A percentile compares a stretch with the other conserved stretches of the same genome.
Evolutionary conservation across 2,797 vertebrate species (phyloP).

Genomic region (Sebastes alutus): DNA sequence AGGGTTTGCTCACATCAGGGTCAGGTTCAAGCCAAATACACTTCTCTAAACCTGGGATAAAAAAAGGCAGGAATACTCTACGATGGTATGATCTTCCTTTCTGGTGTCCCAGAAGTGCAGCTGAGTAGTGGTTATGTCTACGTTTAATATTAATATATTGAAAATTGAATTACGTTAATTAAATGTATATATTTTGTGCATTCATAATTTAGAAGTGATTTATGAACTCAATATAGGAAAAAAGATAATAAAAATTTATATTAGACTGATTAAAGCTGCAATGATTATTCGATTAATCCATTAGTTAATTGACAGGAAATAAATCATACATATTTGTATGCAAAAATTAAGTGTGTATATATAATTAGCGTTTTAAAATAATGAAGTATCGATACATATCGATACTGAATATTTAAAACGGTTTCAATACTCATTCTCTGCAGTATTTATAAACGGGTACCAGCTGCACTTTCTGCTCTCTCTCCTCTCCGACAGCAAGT

Average conservation of each 20-base stretch:
- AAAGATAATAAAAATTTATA: not conserved
- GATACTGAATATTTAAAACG: not conserved
- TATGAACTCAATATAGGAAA: not conserved
- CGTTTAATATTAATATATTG: not conserved
- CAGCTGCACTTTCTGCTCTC: not conserved
- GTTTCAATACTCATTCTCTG: not conserved
- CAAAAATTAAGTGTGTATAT: not conserved
- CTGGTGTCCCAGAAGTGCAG: not conserved
- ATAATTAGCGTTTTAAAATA: too few relatives aligned
- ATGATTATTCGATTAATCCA: not conserved
- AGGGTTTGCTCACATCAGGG: constrained; percentile 51
- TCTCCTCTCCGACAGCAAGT: not conserved
- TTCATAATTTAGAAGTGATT: not conserved
- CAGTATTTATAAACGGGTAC: not conserved
- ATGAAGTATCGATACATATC: too few relatives aligned
- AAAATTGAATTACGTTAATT: not conserved
- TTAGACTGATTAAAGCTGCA: not conserved
- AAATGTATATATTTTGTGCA: not conserved
- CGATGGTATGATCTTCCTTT: not conserved
- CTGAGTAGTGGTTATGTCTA: not conserved
- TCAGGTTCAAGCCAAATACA: constrained; percentile 57
- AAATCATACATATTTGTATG: not conserved
- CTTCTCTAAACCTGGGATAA: constrained; percentile 33
- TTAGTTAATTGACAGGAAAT: not conserved
- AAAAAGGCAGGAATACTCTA: not conserved